Evolutionary conservation across 2,113 vertebrate genomes (phyloP).

Genomic region (Uria aalge): DNA sequence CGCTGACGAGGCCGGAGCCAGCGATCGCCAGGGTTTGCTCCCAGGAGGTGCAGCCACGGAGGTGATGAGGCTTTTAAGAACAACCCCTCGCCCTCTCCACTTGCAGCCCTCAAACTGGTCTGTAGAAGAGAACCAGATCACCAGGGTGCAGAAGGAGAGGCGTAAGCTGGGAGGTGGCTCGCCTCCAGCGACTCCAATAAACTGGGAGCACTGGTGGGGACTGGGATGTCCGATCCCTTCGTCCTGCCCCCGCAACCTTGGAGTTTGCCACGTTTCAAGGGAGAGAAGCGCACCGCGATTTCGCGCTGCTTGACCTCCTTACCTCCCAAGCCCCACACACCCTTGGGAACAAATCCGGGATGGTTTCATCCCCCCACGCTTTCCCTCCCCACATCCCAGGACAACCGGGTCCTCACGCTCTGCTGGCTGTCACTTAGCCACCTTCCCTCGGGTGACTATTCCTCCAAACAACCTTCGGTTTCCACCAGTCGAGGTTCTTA

Average conservation of each 20-base stretch:
- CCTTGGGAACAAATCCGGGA: fast-evolving
- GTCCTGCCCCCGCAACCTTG: fast-evolving
- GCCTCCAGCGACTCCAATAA: fast-evolving
- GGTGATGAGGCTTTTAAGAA: not conserved
- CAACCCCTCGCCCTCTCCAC: not conserved
- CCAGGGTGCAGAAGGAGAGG: not conserved
- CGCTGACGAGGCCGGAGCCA: not conserved
- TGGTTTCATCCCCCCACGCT: not conserved
- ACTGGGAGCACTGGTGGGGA: not conserved
- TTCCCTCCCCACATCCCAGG: not conserved
- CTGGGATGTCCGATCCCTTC: fast-evolving
- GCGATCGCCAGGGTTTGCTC: not conserved
- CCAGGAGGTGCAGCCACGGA: not conserved
- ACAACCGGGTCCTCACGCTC: not conserved
- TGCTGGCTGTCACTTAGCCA: not conserved
- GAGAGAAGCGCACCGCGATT: fast-evolving
- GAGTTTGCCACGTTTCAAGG: fast-evolving
- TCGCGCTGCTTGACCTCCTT: not conserved
- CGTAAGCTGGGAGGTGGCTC: not conserved
- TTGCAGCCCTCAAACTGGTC: not conserved
- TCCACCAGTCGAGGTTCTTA: not conserved
- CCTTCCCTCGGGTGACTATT: not conserved
- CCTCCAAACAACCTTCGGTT: not conserved
- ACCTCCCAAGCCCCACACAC: not conserved
- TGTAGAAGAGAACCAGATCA: not conserved